phyloP scores from a whole-genome alignment of 2,113 vertebrate genomes.

The Pantherophis guttatus region DNA sequence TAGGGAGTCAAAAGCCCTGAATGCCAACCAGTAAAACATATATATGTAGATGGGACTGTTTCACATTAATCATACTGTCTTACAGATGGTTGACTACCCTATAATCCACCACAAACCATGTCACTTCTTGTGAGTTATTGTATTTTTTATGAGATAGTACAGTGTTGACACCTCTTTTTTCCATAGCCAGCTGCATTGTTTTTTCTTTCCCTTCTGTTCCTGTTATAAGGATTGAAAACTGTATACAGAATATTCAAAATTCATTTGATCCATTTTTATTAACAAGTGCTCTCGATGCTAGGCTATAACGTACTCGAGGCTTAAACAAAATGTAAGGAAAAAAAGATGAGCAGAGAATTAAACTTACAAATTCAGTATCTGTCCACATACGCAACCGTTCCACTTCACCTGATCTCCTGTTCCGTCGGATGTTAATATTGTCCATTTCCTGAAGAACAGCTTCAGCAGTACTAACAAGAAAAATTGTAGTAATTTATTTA shows the following conservation, averaged over 20 bases:
- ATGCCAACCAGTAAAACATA: background rate
- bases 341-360: background rate
- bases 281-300: background rate
- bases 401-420: constrained; percentile 85
- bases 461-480: constrained; percentile 85
- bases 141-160: background rate
- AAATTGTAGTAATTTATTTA: constrained; percentile 19
- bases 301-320: background rate
- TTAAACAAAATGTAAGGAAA: background rate
- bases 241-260: background rate
- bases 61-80: too few relatives aligned
- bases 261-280: background rate
- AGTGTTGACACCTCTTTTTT: background rate
- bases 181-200: background rate
- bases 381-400: constrained; percentile 99
- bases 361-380: constrained; percentile 93
- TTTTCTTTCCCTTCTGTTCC: background rate
- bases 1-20: background rate
- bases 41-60: background rate
- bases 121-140: background rate
- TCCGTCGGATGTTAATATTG: constrained; percentile 96
- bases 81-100: background rate
- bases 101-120: background rate
- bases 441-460: constrained; percentile 99
- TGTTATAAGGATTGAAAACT: background rate